Evolutionary conservation across 2,113 vertebrate species (phyloP), one percentile per base, ranked within the genome.

Genomic region (Equus przewalskii): DNA sequence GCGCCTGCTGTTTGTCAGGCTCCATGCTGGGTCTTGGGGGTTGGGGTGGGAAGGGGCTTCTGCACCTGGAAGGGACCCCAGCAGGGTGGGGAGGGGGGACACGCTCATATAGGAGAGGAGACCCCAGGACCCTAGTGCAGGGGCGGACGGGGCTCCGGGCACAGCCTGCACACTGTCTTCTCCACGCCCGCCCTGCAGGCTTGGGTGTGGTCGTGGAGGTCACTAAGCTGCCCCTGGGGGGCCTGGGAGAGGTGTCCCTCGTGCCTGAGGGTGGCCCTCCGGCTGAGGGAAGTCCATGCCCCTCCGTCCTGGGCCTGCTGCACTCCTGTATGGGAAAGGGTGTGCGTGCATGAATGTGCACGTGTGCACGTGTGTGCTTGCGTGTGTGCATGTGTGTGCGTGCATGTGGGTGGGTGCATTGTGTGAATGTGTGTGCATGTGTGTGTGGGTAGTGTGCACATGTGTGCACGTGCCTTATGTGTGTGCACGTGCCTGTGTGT

Each of bases 171-270:
- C 7, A 7, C 11, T 22, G 0, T 51, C 22, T 22, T 22, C 46
- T 36, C 30, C 65, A 30, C 22, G 4, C 16, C 24, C 9, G 62
- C 24, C 49, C 9, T 0, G 1, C 0, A 8, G 54, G 44, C n/a
- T n/a, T 3, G 62, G 7, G n/a, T 7, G 58, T 54, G 3, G 69
- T 58, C 7, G 60, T 4, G 41, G 41, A 0, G 9, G 67, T 21
- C 44, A 6, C 33, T 3, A 12, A n/a, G 79, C 30, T 21, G 9
- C 28, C 36, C 26, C 19, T 3, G 4, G 11, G n/a, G 75, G 36
- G 18, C 12, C 8, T 1, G 0, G 6, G 12, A n/a, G 44, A 49
- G 12, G 33, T 44, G 65, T 4, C 1, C 15, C 6, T 28, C 7
- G 62, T 67, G 26, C 51, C 54, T 14, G 12, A 62, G 41, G 46